A percentile compares a stretch with the other conserved stretches of the same genome.
phyloP scores from a whole-genome alignment of 2,888 invertebrate genomes.

The Glyphotaelius pellucidus region DNA sequence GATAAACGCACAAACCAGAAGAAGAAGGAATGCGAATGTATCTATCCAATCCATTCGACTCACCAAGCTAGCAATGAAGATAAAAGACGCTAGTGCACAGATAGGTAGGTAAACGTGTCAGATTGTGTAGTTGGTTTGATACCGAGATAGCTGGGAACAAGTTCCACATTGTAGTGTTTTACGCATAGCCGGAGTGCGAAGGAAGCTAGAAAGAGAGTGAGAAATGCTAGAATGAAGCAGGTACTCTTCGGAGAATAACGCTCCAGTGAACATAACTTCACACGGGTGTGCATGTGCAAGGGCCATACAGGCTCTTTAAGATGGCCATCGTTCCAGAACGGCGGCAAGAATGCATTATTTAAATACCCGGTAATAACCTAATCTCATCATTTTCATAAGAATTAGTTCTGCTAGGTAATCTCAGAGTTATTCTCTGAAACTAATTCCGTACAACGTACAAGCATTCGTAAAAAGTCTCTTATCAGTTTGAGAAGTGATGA shows the following conservation, averaged over 20 bases:
- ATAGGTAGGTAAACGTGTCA: background rate
- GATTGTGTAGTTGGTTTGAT: background rate
- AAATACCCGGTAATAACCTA: background rate
- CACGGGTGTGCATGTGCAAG: constrained; percentile 20
- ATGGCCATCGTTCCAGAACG: constrained; percentile 33
- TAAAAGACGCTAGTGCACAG: background rate
- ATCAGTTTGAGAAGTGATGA: background rate
- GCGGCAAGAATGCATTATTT: constrained; percentile 3
- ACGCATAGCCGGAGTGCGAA: background rate
- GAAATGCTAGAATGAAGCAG: background rate
- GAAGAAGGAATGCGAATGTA: too few species aligned
- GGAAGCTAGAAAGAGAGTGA: background rate
- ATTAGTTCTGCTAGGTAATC: background rate
- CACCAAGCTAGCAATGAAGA: background rate
- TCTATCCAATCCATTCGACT: background rate
- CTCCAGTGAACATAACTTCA: constrained; percentile 11
- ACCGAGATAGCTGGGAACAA: background rate
- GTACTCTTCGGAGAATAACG: background rate
- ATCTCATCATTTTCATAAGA: background rate
- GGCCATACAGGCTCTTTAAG: constrained; percentile 7
- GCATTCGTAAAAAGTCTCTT: background rate
- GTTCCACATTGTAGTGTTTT: background rate
- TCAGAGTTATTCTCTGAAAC: background rate
- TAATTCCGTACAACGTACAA: background rate
- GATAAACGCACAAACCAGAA: too few species aligned